Evolutionary conservation across 2,888 invertebrate genomes (phyloP).

Genomic region (Oasisia sp.): DNA sequence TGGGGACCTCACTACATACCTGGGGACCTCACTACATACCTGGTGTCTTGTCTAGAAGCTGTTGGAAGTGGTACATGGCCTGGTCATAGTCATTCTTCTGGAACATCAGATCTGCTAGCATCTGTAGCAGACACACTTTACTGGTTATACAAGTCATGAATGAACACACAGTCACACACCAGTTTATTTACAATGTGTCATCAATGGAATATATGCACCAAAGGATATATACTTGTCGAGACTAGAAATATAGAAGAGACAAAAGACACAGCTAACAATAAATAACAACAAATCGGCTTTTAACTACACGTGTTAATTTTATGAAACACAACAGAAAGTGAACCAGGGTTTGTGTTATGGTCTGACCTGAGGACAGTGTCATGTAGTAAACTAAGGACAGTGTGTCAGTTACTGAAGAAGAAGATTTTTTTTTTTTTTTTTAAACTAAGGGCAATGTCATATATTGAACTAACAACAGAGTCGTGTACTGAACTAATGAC

Average conservation of each 20-base stretch:
- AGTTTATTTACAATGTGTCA: not conserved
- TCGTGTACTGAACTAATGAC: too few species aligned
- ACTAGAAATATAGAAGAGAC: not conserved
- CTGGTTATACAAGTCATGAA: not conserved
- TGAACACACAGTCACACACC: not conserved
- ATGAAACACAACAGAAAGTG: too few species aligned
- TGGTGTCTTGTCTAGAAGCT: conserved; percentile 71
- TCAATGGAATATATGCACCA: not conserved
- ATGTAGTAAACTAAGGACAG: too few species aligned
- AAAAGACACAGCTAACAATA: not conserved
- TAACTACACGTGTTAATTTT: too few species aligned
- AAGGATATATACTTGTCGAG: not conserved
- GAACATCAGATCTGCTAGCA: conserved; percentile 96
- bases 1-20: not conserved
- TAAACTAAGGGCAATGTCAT: too few species aligned
- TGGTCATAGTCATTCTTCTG: conserved; percentile 87
- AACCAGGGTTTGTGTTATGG: too few species aligned
- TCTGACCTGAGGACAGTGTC: too few species aligned
- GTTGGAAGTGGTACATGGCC: conserved; percentile 89
- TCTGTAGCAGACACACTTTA: conserved; percentile 58
- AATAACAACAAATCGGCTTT: too few species aligned
- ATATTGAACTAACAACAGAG: too few species aligned
- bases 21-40: conserved; percentile 44
- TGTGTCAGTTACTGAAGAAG: too few species aligned
- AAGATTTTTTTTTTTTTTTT: too few species aligned